Evolutionary conservation across 1,140 invertebrate genomes (phyloP), one percentile per base, ranked within the genome.

Genomic region (Diorhabda carinulata): DNA sequence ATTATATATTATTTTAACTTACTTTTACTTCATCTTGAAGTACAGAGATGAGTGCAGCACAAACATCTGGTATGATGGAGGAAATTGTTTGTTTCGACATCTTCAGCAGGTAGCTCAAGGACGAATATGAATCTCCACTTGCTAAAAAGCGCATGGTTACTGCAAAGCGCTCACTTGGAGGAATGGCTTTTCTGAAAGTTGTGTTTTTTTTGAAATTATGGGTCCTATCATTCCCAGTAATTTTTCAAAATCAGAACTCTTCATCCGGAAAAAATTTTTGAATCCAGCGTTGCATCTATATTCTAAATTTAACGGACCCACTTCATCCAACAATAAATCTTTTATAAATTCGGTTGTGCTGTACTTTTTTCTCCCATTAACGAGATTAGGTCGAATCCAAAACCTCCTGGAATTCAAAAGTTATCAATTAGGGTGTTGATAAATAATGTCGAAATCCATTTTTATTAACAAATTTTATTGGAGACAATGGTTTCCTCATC

Each of bases 21-120:
- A 25, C 25, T 25, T 25, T 25, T 25, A 25, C 25, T 25, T 25
- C 25, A 25, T 25, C 25, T 25, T 25, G 25, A 25, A 25, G 25
- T 25, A 25, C 25, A 25, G 25, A 25, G 56, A 64, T 45, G 41
- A 76, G 43, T 41, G 67, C 76, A 73, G 58, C 71, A 73, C 70
- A 77, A 58, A 66, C 76, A 73, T 71, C 80, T 57, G 75, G 75
- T 47, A 78, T 76, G 41, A 78, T 79, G 10, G 61, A 72, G 3
- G 77, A 78, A 70, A 78, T 75, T 52, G 63, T 66, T 41, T 78
- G 80, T 61, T 76, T 79, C 7, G 78, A 80, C 60, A 78, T 68
- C 60, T 70, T 74, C 66, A 78, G 78, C 56, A 67, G 58, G 60
- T 72, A 77, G 67, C 45, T 59, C 60, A 77, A 68, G 73, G 69